These are phyloP conservation scores for Elgonia sp. DNA, from an alignment of 2,888 invertebrate genomes.

Conservation along the genomic window DNA sequence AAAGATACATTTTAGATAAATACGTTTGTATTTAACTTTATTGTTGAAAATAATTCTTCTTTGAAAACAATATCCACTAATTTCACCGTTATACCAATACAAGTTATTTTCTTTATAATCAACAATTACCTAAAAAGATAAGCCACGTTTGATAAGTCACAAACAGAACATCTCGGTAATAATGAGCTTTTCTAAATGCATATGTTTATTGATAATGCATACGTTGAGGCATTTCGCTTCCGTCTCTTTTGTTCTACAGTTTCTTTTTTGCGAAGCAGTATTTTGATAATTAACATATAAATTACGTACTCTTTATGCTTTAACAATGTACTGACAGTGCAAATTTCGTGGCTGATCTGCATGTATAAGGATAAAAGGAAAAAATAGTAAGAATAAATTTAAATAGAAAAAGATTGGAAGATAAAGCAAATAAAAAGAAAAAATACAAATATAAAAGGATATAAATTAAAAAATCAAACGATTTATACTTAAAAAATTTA, in stretches of 20 bases:
- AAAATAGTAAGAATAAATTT: conserved; percentile 59
- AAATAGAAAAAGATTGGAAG: too few species aligned
- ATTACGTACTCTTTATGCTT: conserved; percentile 52
- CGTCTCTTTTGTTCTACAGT: conserved; percentile 40
- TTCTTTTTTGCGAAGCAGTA: conserved; percentile 40
- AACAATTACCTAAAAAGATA: conserved; percentile 1
- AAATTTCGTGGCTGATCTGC: conserved; percentile 58
- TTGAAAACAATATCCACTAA: conserved; percentile 6
- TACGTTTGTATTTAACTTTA: too few species aligned
- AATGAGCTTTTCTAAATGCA: conserved; percentile 32
- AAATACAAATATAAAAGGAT: too few species aligned
- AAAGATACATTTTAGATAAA: too few species aligned
- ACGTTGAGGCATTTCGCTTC: conserved; percentile 17
- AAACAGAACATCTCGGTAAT: conserved; percentile 12
- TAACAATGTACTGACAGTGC: conserved; percentile 48
- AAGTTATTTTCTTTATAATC: conserved; percentile 41
- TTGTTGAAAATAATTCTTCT: conserved; percentile 2
- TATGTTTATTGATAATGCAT: conserved; percentile 50
- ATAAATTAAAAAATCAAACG: too few species aligned
- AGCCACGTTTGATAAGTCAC: conserved; percentile 34
- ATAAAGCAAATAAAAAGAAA: too few species aligned
- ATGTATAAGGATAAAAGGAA: conserved; percentile 49
- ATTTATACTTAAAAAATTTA: too few species aligned
- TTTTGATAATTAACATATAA: conserved; percentile 63
- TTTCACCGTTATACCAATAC: conserved; percentile 9